Conservation (phyloP, 2,113 vertebrate species). For the Pipra filicauda region DNA sequence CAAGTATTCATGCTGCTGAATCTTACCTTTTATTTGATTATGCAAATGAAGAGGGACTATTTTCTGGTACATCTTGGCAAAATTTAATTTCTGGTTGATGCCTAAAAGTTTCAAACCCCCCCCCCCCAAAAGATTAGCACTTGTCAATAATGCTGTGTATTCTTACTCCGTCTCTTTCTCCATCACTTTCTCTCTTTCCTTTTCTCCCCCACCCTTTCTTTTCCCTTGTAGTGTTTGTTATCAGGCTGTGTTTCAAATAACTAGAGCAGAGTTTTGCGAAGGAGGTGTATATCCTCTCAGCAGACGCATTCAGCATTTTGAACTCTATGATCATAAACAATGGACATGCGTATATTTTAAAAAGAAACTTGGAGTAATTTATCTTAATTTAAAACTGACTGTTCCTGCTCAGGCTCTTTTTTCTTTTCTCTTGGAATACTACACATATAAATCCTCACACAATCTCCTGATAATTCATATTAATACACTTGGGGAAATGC, state of each 20-base stretch:
- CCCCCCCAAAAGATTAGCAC: neutral
- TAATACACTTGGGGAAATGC: slow-evolving; percentile 52
- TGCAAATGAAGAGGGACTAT: slow-evolving; percentile 27
- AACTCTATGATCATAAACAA: slow-evolving; percentile 39
- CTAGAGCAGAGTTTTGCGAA: neutral
- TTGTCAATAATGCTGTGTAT: neutral
- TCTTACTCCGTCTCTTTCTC: neutral
- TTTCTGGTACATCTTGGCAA: slow-evolving; percentile 27
- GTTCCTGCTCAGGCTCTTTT: slow-evolving; percentile 2
- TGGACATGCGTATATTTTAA: slow-evolving; percentile 34
- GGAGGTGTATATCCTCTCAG: slow-evolving; percentile 12
- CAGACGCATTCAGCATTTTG: slow-evolving; percentile 27
- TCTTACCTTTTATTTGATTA: slow-evolving; percentile 63
- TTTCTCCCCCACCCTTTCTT: neutral
- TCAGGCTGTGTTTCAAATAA: slow-evolving; percentile 46
- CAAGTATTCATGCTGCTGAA: slow-evolving; percentile 6
- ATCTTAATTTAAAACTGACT: slow-evolving; percentile 59
- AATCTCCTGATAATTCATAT: slow-evolving; percentile 55
- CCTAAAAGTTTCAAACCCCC: neutral
- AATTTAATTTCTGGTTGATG: slow-evolving; percentile 46
- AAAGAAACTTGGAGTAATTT: slow-evolving; percentile 50
- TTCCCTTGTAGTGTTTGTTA: neutral
- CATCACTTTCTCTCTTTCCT: neutral
- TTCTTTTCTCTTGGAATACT: slow-evolving; percentile 25
- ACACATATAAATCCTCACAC: slow-evolving; percentile 52